phyloP scores from a whole-genome alignment of 2,888 invertebrate species.

The Barypeithes pellucidus region DNA sequence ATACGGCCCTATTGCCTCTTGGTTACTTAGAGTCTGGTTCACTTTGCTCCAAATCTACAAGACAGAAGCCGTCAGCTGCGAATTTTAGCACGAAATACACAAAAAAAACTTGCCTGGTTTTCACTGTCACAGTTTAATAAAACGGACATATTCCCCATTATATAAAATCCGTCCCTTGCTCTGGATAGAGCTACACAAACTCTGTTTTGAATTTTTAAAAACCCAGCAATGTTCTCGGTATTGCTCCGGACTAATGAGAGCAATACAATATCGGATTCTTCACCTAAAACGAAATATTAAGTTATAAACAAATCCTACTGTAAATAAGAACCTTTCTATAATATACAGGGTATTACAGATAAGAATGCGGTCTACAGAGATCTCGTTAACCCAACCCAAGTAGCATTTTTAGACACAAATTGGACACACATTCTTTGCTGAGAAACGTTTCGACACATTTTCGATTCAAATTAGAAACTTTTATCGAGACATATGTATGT shows the following conservation, averaged over 20 bases:
- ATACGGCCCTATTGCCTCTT: conserved; percentile 73
- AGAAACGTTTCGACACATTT: no score
- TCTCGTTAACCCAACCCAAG: no score
- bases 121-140: conserved; percentile 68
- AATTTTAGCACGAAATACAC: neutral
- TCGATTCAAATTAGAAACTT: no score
- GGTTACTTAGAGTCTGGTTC: conserved; percentile 70
- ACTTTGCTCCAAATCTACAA: conserved; percentile 74
- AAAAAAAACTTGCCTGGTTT: conserved; percentile 65
- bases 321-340: no score
- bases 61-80: conserved; percentile 25
- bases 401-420: no score
- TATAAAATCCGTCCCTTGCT: conserved; percentile 80
- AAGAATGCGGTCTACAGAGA: no score
- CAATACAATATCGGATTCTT: conserved; percentile 85
- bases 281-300: no score
- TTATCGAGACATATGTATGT: no score
- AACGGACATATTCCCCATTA: conserved; percentile 81
- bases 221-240: conserved; percentile 78
- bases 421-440: no score
- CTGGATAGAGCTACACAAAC: conserved; percentile 86
- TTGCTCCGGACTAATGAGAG: conserved; percentile 87
- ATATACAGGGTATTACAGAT: no score
- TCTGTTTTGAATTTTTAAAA: conserved; percentile 79
- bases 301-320: no score